Evolutionary conservation across 2,113 vertebrate species (phyloP), one percentile per base, ranked within the genome.

Genomic region (Triplophysa tibetana): DNA sequence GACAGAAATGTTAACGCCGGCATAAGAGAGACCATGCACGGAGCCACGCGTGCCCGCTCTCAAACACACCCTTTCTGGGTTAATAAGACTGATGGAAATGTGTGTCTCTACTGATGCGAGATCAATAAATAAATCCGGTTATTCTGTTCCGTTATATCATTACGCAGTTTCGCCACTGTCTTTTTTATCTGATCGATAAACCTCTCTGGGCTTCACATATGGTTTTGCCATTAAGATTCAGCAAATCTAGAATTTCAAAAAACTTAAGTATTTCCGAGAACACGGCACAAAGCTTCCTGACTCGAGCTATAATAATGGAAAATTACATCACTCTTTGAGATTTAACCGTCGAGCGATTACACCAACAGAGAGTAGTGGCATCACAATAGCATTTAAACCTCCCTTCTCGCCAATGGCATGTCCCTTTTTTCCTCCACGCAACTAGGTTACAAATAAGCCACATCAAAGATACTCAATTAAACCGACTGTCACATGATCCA

Each of bases 1-100:
- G 78, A 87, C 86, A 88, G 83, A 89, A 87, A 88, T 88, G 83
- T 84, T 75, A 41, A 87, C 33, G 33, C 70, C 2, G 70, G 24
- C 68, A 70, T n/a, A 72, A 45, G 56, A 58, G 54, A 58, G 54
- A 6, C 1, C 54, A 9, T n/a, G 19, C 54, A 54, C 9, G 1
- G 19, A 58, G 19, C n/a, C 6, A 9, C 19, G n/a, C 54, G 8
- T 58, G 17, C 19, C 19, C 7, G 17, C 54, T 58, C n/a, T 58
- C 54, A 33, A 17, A 75, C 58, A 26, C 58, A 43, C 11, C 2
- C 61, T 56, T 38, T 72, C 26, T 56, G 69, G 69, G 19, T 58
- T 72, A 56, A 72, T 72, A 58, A 72, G 69, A 29, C 26, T 58
- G 69, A 72, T 72, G 69, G 69, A 72, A 72, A 21, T 58, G 12